Base-by-base conservation (phyloP, 2,888 invertebrate genomes). In the Dasysyrphus tricinctus region DNA sequence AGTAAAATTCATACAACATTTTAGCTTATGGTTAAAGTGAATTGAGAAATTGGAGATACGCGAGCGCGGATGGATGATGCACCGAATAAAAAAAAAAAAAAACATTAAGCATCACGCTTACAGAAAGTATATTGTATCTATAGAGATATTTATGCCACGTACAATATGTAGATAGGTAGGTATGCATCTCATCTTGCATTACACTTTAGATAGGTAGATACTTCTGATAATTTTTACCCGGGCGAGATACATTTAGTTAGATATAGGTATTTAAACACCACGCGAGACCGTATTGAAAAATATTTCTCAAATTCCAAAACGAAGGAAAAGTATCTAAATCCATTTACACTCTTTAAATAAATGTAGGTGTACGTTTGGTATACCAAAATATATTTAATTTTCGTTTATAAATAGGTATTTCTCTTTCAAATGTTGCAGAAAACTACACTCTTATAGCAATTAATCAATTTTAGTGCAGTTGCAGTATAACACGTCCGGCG, bases 401-500 rank as follows among this genome's bases (percentile, higher is more conserved):
- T 51, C 24, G 29, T 29, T 70, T 74, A 63, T 8, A 56, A 59
- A 70, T 59, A n/a, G n/a, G n/a, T n/a, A 63, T 57, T 37, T 75
- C 49, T 29, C 24, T 65, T 32, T 34, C 29, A 11, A 44, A 16
- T 19, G 34, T 47, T 49, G 34, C 65, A 34, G 19, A 49, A 65
- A 76, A 72, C 63, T 59, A 12, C 37, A 57, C 32, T 11, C 16
- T 37, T n/a, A 24, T 24, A 14, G 57, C 81, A 82, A 86, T 86
- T 82, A 86, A 86, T 86, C 86, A 86, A 78, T 75, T 75, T 81
- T 74, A 32, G n/a, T 47, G 49, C 49, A 24, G 7, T 16, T 8
- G 24, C 32, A 56, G 9, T 0, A 56, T 32, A n/a, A 2, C 6
- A 5, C 9, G 14, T 7, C 34, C 9, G 65, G 32, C 6, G 14